These are phyloP conservation scores for Morpho achilles DNA, from an alignment of 2,888 invertebrate genomes.

Conservation along the genomic window DNA sequence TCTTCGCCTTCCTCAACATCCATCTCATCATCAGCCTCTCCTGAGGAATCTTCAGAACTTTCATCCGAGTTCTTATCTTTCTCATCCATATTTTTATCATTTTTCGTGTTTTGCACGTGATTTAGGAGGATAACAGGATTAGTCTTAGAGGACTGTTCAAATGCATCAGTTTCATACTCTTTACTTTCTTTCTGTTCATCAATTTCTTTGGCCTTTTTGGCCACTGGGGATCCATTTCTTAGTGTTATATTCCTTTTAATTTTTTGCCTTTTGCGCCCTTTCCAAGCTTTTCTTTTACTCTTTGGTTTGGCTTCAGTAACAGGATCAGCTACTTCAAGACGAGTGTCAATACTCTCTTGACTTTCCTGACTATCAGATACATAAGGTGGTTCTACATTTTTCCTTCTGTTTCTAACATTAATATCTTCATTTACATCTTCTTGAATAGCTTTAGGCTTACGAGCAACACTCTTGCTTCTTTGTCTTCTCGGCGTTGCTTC, in stretches of 20 bases:
- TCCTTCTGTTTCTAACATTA: constrained; percentile 42
- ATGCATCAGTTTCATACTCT: constrained; percentile 52
- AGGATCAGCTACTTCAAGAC: constrained; percentile 33
- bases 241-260: constrained; percentile 35
- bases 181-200: constrained; percentile 34
- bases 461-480: constrained; percentile 60
- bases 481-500: constrained; percentile 54
- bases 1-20: constrained; percentile 80
- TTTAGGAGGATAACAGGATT: constrained; percentile 30
- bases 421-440: constrained; percentile 40
- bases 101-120: constrained; percentile 37
- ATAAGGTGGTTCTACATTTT: constrained; percentile 47
- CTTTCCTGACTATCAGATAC: constrained; percentile 70
- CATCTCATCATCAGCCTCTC: constrained; percentile 84
- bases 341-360: constrained; percentile 50
- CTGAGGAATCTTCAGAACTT: constrained; percentile 80
- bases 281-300: constrained; percentile 74
- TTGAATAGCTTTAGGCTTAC: constrained; percentile 50
- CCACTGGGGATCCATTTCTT: constrained; percentile 43
- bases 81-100: constrained; percentile 44
- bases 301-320: constrained; percentile 44
- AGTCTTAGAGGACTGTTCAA: constrained; percentile 40
- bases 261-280: constrained; percentile 62
- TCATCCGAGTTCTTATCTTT: constrained; percentile 67
- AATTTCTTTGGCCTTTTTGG: constrained; percentile 57